Base-by-base conservation (phyloP, 2,113 vertebrate genomes). In the Leuciscus idus region DNA sequence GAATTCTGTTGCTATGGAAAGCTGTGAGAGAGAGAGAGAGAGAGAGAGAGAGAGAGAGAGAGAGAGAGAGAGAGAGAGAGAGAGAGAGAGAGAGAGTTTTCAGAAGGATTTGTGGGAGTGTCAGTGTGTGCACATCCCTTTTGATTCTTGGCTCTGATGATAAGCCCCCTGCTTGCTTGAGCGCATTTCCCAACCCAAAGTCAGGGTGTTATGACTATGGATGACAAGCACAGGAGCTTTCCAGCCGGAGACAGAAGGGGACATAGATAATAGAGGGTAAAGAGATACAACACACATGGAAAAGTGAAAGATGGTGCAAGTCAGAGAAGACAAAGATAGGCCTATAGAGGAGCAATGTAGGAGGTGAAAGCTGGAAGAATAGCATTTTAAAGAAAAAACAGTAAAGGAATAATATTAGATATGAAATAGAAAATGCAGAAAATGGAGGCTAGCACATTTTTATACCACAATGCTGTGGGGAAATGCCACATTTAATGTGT, bases 101-200 rank as follows among this genome's bases (percentile, higher is more conserved):
- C 11, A 43, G 13, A 72, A 59, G 50, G 81, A 73, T 73, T 57
- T 57, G 75, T 8, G 52, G 23, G 82, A 74, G 85, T 70, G 81
- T 62, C 28, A 64, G 66, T 80, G 19, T 36, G 73, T 73, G 64
- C 55, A 55, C 57, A 46, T 87, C 59, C 64, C n/a, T 85, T 30
- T 46, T 72, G 75, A 80, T 78, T 83, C 84, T 64, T 43, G 70
- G 61, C 66, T 82, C 59, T 68, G 75, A 66, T 17, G 66, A 70
- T 89, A 85, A 87, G 64, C 52, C 64, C 28, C 61, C 78, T 82
- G 77, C 83, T 78, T 85, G 84, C 85, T 43, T 86, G 74, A 72
- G 64, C 55, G 39, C 19, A 52, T 87, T 84, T 83, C 48, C 88
- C 84, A 84, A 68, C 77, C 77, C 48, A 33, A 19, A 68, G 77